These are phyloP conservation scores for Cheilosia impressa DNA, from an alignment of 2,888 invertebrate species.

Conservation along the genomic window DNA sequence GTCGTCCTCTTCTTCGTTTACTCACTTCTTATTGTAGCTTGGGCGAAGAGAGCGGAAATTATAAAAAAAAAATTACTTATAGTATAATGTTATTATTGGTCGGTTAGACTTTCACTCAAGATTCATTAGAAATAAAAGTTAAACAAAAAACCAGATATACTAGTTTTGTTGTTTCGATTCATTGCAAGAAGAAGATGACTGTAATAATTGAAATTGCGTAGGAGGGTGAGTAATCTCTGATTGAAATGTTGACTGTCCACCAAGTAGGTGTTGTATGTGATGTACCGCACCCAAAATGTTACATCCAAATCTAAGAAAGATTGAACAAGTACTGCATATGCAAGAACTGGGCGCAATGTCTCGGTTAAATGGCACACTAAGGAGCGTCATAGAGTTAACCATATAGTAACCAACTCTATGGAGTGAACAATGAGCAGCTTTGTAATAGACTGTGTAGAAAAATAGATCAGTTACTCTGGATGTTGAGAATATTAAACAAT, in stretches of 20 bases:
- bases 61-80: constrained; percentile 44
- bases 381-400: too few species aligned
- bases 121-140: constrained; percentile 74
- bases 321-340: too few species aligned
- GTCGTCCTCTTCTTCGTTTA: constrained; percentile 2
- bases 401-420: too few species aligned
- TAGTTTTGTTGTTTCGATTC: constrained; percentile 23
- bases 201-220: background rate
- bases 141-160: constrained; percentile 52
- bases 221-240: constrained; percentile 11
- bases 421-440: too few species aligned
- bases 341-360: too few species aligned
- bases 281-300: background rate
- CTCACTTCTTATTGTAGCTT: constrained; percentile 1
- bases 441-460: too few species aligned
- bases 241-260: background rate
- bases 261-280: background rate
- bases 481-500: too few species aligned
- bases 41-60: constrained; percentile 1
- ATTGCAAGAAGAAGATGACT: background rate
- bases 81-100: constrained; percentile 70
- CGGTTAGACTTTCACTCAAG: constrained; percentile 72
- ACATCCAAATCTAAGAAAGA: too few species aligned
- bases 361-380: too few species aligned
- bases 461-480: too few species aligned